A percentile compares a stretch with the other conserved stretches of the same genome.
phyloP scores from a whole-genome alignment of 2,888 invertebrate genomes.

The Ochropleura plecta region DNA sequence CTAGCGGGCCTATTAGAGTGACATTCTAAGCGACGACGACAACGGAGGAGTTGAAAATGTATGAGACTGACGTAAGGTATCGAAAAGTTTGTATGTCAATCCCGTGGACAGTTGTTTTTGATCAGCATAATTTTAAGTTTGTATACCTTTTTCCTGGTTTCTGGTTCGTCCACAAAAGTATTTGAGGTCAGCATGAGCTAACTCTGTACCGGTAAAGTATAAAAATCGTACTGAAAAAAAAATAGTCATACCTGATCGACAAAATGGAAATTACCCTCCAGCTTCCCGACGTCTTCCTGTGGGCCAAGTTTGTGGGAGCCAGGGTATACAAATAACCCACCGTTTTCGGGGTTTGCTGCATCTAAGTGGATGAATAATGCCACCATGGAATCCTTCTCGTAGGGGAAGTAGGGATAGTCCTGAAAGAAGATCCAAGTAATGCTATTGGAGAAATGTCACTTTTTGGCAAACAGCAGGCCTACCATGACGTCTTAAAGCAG shows the following conservation, averaged over 20 bases:
- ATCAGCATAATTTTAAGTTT: no score
- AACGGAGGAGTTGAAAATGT: no score
- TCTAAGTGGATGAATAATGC: constrained; percentile 91
- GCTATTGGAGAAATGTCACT: neutral
- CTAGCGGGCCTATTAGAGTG: neutral
- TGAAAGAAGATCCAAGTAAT: constrained; percentile 69
- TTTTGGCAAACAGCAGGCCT: no score
- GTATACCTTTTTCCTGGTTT: no score
- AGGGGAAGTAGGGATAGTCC: constrained; percentile 91
- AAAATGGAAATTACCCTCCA: constrained; percentile 84
- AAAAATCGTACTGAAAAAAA: neutral
- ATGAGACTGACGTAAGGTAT: neutral
- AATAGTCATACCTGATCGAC: constrained; percentile 81
- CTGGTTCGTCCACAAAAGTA: no score
- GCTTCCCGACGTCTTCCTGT: constrained; percentile 84
- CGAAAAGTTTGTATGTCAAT: neutral
- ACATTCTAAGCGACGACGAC: neutral
- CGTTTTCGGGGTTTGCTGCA: constrained; percentile 89
- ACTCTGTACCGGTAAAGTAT: no score
- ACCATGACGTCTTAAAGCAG: no score
- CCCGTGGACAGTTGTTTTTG: no score
- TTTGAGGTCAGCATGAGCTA: no score
- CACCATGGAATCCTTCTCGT: constrained; percentile 89
- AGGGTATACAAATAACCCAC: constrained; percentile 71
- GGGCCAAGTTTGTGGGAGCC: constrained; percentile 89